Conservation (phyloP, 2,113 vertebrate species). For the Oryzias melastigma region DNA sequence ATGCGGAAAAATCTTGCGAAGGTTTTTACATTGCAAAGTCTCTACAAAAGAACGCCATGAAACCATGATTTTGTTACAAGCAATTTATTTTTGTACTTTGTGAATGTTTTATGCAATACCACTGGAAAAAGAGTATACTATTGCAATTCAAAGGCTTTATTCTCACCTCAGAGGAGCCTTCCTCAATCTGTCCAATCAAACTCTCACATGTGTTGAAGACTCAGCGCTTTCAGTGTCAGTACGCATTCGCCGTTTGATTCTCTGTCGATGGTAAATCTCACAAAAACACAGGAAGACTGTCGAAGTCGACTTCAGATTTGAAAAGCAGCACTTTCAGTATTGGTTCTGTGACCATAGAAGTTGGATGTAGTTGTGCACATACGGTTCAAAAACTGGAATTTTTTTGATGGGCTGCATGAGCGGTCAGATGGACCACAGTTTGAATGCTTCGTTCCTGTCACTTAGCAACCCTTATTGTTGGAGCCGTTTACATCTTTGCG, state of each 20-base stretch:
- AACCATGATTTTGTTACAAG: conserved; percentile 72
- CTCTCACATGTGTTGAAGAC: conserved; percentile 38
- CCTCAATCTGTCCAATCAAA: conserved; percentile 43
- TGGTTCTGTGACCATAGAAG: conserved; percentile 11
- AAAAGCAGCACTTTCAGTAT: conserved; percentile 57
- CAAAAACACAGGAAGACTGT: conserved; percentile 26
- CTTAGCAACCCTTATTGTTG: conserved; percentile 35
- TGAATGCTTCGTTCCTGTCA: conserved; percentile 49
- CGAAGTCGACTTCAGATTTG: conserved; percentile 32
- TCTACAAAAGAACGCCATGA: conserved; percentile 60
- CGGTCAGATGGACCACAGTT: conserved; percentile 35
- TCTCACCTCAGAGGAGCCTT: conserved; percentile 53
- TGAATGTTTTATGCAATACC: conserved; percentile 65
- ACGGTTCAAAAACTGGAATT: neutral
- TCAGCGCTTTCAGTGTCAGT: conserved; percentile 60
- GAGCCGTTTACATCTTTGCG: conserved; percentile 33
- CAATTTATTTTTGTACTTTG: conserved; percentile 76
- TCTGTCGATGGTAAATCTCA: conserved; percentile 46
- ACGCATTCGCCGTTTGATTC: conserved; percentile 50
- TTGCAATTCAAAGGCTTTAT: conserved; percentile 63
- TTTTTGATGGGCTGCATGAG: conserved; percentile 34
- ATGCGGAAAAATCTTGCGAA: conserved; percentile 47
- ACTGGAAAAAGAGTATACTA: conserved; percentile 39
- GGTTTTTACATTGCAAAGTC: conserved; percentile 57
- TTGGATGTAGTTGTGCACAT: conserved; percentile 22